These are phyloP conservation scores for Barbus barbus DNA, from an alignment of 2,113 vertebrate species.

Conservation along the genomic window DNA sequence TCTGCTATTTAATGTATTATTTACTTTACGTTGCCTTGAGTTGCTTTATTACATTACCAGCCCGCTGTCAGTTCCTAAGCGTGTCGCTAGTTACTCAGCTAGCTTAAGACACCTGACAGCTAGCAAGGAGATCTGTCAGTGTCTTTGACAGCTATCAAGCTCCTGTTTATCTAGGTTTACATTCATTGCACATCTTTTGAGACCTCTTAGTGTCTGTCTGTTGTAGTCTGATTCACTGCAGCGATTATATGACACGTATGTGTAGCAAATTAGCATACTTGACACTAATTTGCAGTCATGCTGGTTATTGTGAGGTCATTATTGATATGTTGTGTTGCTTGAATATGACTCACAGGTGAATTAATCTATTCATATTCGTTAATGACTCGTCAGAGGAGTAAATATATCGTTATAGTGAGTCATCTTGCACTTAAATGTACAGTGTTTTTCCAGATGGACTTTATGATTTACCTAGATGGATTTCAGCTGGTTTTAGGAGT, in stretches of 20 bases:
- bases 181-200: background rate
- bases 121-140: background rate
- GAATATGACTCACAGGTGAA: background rate
- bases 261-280: conserved; percentile 21
- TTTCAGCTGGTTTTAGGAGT: background rate
- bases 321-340: background rate
- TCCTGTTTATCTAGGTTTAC: background rate
- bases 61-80: conserved; percentile 12
- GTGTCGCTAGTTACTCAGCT: conserved; percentile 1
- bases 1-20: background rate
- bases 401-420: background rate
- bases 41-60: background rate
- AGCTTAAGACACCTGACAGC: background rate
- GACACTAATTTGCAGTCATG: background rate
- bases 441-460: background rate
- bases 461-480: background rate
- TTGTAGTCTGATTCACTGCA: background rate
- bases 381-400: background rate
- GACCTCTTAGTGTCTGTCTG: background rate
- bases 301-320: background rate
- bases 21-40: background rate
- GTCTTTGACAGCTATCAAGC: background rate
- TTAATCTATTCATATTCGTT: background rate
- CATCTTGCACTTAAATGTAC: background rate
- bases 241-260: background rate